A percentile compares a stretch with the other conserved stretches of the same genome.
phyloP scores from a whole-genome alignment of 2,888 invertebrate species.

The Tachystola acroxantha region DNA sequence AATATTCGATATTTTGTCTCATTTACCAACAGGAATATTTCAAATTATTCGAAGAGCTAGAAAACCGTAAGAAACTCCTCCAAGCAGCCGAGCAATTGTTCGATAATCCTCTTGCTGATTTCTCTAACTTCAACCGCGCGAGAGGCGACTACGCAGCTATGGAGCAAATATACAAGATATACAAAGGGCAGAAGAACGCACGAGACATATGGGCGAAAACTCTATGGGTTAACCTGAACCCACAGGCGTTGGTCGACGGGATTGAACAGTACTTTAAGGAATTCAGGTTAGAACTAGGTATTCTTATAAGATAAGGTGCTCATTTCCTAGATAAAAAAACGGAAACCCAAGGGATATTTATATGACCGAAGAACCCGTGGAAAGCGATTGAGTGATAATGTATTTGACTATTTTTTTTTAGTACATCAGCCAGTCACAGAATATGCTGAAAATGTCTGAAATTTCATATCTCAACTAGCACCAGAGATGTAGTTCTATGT shows the following conservation, averaged over 20 bases:
- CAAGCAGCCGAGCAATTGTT: constrained; percentile 89
- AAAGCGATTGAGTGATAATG: too few species aligned
- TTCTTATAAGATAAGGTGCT: background rate
- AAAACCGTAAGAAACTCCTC: constrained; percentile 77
- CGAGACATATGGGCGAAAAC: constrained; percentile 91
- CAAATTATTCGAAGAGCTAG: constrained; percentile 82
- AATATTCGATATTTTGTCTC: too few species aligned
- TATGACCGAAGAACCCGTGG: too few species aligned
- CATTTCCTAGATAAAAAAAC: too few species aligned
- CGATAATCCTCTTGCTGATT: constrained; percentile 91
- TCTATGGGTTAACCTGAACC: constrained; percentile 91
- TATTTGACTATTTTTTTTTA: too few species aligned
- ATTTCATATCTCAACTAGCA: too few species aligned
- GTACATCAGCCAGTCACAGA: too few species aligned
- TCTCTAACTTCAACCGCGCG: constrained; percentile 83
- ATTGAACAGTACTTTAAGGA: constrained; percentile 91
- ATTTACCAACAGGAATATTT: constrained; percentile 75
- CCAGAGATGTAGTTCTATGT: too few species aligned
- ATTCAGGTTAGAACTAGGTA: constrained; percentile 75
- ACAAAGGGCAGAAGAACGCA: constrained; percentile 86
- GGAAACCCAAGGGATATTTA: too few species aligned
- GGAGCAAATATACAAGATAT: constrained; percentile 86
- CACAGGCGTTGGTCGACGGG: constrained; percentile 89
- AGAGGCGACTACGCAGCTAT: constrained; percentile 82
- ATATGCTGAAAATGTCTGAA: too few species aligned